phyloP scores from a whole-genome alignment of 2,113 vertebrate species.

The Gorsachius goisagi region DNA sequence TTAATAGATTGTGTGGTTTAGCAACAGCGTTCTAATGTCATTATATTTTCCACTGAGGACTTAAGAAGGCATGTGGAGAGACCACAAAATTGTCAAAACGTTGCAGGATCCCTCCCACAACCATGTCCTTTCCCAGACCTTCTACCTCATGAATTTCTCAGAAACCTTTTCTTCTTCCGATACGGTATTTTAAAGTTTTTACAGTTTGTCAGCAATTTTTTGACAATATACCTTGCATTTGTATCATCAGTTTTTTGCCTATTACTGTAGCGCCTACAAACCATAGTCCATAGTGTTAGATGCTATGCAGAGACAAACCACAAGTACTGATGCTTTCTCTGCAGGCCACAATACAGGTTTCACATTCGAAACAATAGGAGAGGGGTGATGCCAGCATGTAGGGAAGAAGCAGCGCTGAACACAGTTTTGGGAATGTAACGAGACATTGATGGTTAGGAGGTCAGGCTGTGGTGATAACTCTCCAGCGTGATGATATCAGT shows the following conservation, averaged over 20 bases:
- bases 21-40: background rate
- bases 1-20: background rate
- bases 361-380: background rate
- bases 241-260: background rate
- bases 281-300: background rate
- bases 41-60: background rate
- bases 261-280: background rate
- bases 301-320: background rate
- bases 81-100: background rate
- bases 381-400: background rate
- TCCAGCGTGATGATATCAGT: background rate
- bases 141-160: background rate
- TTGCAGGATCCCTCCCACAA: background rate
- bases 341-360: background rate
- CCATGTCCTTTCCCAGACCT: background rate
- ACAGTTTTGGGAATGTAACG: background rate
- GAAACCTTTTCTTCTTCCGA: background rate
- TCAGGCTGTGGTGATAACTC: background rate
- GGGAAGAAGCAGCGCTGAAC: background rate
- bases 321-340: background rate
- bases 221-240: background rate
- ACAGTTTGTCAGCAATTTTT: background rate
- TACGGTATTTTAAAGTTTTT: background rate
- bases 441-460: background rate
- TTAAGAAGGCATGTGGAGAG: background rate